Base-by-base conservation (phyloP, 2,113 vertebrate species). In the Corydoras maculifer region DNA sequence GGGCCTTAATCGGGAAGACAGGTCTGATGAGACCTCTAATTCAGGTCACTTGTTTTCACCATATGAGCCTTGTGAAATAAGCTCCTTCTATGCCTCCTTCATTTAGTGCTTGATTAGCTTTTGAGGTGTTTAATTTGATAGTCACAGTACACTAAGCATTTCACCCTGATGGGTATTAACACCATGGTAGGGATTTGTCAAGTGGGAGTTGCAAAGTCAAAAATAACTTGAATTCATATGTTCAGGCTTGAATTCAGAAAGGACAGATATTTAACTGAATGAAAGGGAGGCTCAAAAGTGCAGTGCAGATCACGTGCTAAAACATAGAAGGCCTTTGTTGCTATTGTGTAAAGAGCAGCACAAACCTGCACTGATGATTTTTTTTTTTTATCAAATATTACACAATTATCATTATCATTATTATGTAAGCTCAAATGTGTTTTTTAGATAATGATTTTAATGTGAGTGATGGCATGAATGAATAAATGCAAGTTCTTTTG, bases 81-180 rank as follows among this genome's bases (percentile, higher is more conserved):
- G 67, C 82, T 77, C 63, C 76, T 79, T 58, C 77, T 77, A 76
- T 80, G 55, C 79, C 78, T 67, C 82, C 85, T 88, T 88, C 83
- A 87, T 87, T 90, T 84, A 82, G 80, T 79, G 84, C 86, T 86
- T 85, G 80, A 85, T 88, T 87, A 77, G 65, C 82, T 86, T 88
- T 58, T 83, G 78, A 86, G 87, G 84, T 64, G 74, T 88, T 84
- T 80, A 82, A 77, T 69, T 65, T 88, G 87, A 90, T 85, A 86
- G 82, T 74, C 72, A 76, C 77, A 62, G 72, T 74, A 31, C 53
- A 75, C 76, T 66, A 65, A 73, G 76, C 58, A 60, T 78, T 74
- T 76, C 65, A 6, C n/a, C 63, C 70, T 69, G 68, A 43, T 75
- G 69, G 79, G 83, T 80, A 57, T 78, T 78, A 58, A 58, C 58